Evolutionary conservation across 1,140 invertebrate genomes (phyloP).

Genomic region (Procambarus clarkii): DNA sequence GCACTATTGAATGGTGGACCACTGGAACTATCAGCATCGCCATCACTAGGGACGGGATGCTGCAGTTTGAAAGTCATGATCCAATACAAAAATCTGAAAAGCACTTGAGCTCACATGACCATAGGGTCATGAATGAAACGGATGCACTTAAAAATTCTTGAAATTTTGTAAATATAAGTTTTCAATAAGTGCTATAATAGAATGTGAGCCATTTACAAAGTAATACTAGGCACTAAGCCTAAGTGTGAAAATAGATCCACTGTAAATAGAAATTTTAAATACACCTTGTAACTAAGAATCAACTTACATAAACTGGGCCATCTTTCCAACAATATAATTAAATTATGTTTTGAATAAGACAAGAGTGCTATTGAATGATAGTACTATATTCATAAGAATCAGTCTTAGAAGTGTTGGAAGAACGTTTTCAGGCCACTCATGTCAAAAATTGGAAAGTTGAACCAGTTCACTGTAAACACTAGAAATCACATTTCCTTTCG

Average conservation of each 20-base stretch:
- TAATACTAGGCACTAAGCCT: background rate
- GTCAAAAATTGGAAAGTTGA: constrained; percentile 37
- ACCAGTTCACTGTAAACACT: constrained; percentile 40
- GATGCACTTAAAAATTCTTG: background rate
- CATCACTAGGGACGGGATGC: constrained; percentile 8
- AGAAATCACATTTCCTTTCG: constrained; percentile 47
- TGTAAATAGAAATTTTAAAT: constrained; percentile 44
- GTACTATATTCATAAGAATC: constrained; percentile 32
- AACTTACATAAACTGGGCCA: constrained; percentile 38
- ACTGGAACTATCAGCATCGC: background rate
- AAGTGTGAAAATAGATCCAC: constrained; percentile 39
- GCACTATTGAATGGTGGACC: constrained; percentile 4
- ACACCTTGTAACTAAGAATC: constrained; percentile 31
- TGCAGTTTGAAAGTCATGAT: constrained; percentile 3
- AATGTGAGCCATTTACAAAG: background rate
- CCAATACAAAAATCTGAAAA: constrained; percentile 17
- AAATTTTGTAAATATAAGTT: background rate
- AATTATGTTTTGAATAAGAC: constrained; percentile 6
- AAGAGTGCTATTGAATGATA: constrained; percentile 23
- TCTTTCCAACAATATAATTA: constrained; percentile 22
- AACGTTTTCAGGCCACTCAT: constrained; percentile 34
- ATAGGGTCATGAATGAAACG: background rate
- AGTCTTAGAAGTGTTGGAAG: constrained; percentile 29
- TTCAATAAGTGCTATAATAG: background rate
- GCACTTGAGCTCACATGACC: constrained; percentile 13